Evolutionary conservation across 2,888 invertebrate species (phyloP).

Genomic region (Tetrapedia diversipes): DNA sequence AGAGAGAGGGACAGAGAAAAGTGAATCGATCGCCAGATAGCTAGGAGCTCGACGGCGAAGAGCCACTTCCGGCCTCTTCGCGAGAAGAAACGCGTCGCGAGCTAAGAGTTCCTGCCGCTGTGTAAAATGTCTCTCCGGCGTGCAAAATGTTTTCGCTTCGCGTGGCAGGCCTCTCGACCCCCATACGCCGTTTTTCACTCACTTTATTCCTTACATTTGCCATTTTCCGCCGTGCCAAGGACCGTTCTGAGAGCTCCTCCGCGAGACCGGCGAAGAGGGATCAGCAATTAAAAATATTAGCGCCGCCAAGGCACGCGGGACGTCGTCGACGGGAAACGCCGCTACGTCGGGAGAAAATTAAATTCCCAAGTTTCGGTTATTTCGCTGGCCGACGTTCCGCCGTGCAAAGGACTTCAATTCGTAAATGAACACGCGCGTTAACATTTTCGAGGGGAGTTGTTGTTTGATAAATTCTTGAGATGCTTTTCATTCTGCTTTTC

Average conservation of each 20-base stretch:
- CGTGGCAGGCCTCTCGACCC: conserved; percentile 28
- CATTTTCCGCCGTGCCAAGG: conserved; percentile 15
- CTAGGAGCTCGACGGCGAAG: conserved; percentile 38
- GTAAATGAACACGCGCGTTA: neutral
- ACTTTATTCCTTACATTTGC: conserved; percentile 24
- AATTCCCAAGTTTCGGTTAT: neutral
- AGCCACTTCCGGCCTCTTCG: conserved; percentile 55
- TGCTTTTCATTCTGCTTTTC: too few relatives aligned
- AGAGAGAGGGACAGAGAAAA: neutral
- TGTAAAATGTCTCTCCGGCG: conserved; percentile 22
- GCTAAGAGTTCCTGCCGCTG: conserved; percentile 39
- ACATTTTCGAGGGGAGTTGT: too few relatives aligned
- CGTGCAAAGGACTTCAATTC: neutral
- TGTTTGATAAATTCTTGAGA: too few relatives aligned
- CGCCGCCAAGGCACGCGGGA: neutral
- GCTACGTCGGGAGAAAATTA: neutral
- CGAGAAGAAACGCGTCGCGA: conserved; percentile 52
- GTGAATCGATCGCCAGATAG: conserved; percentile 47
- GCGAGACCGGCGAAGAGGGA: neutral
- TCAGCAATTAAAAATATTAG: conserved; percentile 20
- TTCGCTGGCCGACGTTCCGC: neutral
- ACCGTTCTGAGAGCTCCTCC: neutral
- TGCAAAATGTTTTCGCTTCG: conserved; percentile 51
- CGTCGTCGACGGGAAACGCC: neutral
- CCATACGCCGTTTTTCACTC: conserved; percentile 32